These are phyloP conservation scores for Ardeotis arabs DNA, from an alignment of 2,113 vertebrate species.

Conservation along the genomic window DNA sequence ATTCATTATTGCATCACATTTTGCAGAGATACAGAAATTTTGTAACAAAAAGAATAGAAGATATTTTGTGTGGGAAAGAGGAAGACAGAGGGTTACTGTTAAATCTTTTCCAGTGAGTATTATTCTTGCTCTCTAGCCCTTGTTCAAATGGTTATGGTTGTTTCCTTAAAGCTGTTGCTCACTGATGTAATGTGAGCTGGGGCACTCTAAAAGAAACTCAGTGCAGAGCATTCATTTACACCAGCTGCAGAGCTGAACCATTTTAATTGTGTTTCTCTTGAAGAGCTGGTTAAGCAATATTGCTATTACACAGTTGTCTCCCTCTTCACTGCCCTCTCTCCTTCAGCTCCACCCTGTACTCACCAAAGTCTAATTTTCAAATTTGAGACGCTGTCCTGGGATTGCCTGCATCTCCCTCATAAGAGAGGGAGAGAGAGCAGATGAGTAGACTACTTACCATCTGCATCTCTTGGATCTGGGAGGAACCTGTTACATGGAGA, in stretches of 20 bases:
- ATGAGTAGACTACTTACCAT: not conserved
- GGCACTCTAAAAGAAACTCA: not conserved
- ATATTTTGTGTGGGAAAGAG: not conserved
- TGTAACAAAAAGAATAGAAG: not conserved
- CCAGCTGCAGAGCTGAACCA: not conserved
- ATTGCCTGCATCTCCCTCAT: not conserved
- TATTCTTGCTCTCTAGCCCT: not conserved
- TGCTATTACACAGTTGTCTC: not conserved
- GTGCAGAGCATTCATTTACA: not conserved
- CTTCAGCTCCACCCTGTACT: not conserved
- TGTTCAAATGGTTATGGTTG: not conserved
- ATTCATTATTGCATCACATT: not conserved
- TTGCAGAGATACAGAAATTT: not conserved
- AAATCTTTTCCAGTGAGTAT: not conserved
- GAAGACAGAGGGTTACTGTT: not conserved
- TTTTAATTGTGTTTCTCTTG: not conserved
- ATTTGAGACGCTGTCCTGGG: not conserved
- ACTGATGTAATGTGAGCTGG: not conserved
- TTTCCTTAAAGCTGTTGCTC: not conserved
- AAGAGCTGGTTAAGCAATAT: not conserved
- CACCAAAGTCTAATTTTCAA: not conserved
- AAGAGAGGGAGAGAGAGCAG: not conserved
- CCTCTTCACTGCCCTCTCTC: not conserved
- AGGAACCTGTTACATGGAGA: not conserved
- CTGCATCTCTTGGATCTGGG: not conserved